Evolutionary conservation across 2,797 vertebrate genomes (phyloP), one percentile per base, ranked within the genome.

Genomic region (Smutsia temminckii): DNA sequence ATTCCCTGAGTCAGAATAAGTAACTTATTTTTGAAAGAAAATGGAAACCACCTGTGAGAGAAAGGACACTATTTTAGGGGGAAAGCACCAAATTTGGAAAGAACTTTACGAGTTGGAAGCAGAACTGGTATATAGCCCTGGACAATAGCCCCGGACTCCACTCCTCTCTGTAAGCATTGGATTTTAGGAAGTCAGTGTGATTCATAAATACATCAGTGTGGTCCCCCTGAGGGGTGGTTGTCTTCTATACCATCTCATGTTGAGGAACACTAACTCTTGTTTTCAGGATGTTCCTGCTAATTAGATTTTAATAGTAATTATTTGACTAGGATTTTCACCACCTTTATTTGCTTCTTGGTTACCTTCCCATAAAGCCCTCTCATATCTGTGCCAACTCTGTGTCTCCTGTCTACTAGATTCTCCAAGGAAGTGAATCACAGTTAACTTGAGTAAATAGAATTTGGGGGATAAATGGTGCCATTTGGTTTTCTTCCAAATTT

Each of bases 1-100:
- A 57, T 64, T 93, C 37, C 37, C 4, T 92, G 27, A 27, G 8
- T 83, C 23, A 34, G 29, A 34, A 53, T 75, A 46, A 14, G 17
- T 84, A 68, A 81, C 2, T 88, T 71, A 72, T n/a, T 79, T 89
- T 91, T 87, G 46, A 80, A 80, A 89, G 72, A 87, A 93, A 85
- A 25, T 59, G 63, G 78, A 68, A 94, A 34, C 20, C 59, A 69
- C 9, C 80, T 89, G 14, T 88, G 84, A 40, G 83, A 37, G 59
- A 3, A 23, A 23, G 20, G 21, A 20, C n/a, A 40, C 1, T 21
- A 5, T 64, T 23, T 46, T 40, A 46, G 37, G 37, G 11, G 4
- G 20, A 25, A 23, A 66, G 1, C 17, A 27, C 13, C 29, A 81
- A 12, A 13, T 89, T 61, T 92, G 37, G 17, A 18, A 66, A 68